These are phyloP conservation scores for Tadarida brasiliensis DNA, from an alignment of 2,797 vertebrate genomes.

Conservation along the genomic window DNA sequence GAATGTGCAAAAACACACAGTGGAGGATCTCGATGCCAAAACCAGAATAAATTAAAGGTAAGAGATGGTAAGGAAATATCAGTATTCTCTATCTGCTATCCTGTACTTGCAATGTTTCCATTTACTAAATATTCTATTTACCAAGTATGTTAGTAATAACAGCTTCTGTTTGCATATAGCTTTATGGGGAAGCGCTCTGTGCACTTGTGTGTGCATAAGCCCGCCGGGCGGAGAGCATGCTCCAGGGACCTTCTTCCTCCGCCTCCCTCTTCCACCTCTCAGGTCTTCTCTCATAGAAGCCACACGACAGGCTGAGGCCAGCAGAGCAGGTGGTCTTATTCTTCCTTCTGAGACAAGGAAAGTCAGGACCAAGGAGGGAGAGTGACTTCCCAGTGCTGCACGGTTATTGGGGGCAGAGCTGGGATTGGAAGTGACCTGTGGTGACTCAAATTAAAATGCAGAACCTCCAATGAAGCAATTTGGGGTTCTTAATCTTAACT, in stretches of 20 bases:
- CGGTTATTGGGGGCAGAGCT: fast-evolving
- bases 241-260: not conserved
- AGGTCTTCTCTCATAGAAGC: not conserved
- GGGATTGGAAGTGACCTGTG: not conserved
- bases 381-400: not conserved
- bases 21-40: not conserved
- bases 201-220: fast-evolving
- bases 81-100: not conserved
- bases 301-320: not conserved
- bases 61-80: conserved; percentile 13
- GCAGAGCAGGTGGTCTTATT: not conserved
- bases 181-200: not conserved
- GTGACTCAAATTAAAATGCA: not conserved
- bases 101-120: not conserved
- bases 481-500: not conserved
- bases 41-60: not conserved
- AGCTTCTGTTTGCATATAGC: not conserved
- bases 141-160: not conserved
- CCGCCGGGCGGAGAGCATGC: fast-evolving
- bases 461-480: not conserved
- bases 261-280: not conserved
- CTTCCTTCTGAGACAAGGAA: conserved; percentile 40
- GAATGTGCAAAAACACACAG: conserved; percentile 32
- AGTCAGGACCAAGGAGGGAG: not conserved
- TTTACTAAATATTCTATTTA: conserved; percentile 27